Evolutionary conservation across 2,113 vertebrate genomes (phyloP), one percentile per base, ranked within the genome.

Genomic region (Rafetus swinhoei): DNA sequence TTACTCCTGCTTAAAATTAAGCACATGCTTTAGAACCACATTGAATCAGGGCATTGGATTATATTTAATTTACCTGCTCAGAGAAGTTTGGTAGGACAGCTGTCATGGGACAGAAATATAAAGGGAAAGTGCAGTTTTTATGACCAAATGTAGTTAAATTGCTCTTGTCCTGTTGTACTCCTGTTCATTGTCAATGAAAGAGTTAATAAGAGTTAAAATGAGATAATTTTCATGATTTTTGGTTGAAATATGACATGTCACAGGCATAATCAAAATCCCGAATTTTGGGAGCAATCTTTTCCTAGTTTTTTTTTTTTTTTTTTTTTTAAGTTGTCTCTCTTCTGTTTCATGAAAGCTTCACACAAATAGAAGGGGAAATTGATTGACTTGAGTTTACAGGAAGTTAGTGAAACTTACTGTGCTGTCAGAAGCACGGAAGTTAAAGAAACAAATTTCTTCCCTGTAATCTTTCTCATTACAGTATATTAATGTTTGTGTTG

Each of bases 141-240:
- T 69, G 65, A 21, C 14, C 1, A 39, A 25, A 1, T 0, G 0
- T 55, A 7, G 54, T 18, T 72, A 10, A 6, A 86, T 35, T 45
- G 27, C 7, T 39, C 35, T 57, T 82, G 39, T 35, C 54, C 90
- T 22, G 54, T 15, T 59, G 80, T 81, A 1, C 24, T 56, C 21
- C 22, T 79, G 62, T 76, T 57, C n/a, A 21, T 72, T 72, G n/a
- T 72, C 65, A 72, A 21, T 35, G n/a, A 72, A 72, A 35, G 32
- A 19, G 32, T 65, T 65, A 65, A n/a, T 15, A 29, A 7, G 60
- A 69, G 15, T 72, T 35, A 72, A 72, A 79, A 93, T 32, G 65
- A 60, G 52, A 13, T 9, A 54, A 16, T 56, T 50, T 77, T 77
- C 74, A 25, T 50, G 74, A 77, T 8, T 19, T 69, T 72, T 92